Evolutionary conservation across 2,113 vertebrate genomes (phyloP).

Genomic region (Labeo catla): DNA sequence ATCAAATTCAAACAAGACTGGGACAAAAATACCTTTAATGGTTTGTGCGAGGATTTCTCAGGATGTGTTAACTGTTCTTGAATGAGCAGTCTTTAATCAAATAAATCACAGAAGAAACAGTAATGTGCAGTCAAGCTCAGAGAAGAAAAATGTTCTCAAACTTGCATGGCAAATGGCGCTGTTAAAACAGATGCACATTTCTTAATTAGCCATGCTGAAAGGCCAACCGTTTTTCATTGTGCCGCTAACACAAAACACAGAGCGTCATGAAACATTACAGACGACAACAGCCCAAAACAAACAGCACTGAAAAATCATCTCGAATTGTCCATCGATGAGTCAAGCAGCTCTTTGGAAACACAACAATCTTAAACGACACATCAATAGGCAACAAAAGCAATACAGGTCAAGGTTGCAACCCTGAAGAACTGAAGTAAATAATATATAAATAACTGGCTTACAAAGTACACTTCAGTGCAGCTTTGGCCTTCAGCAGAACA

Average conservation of each 20-base stretch:
- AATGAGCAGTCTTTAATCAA: background rate
- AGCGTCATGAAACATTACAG: background rate
- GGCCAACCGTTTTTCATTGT: background rate
- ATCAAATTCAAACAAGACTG: background rate
- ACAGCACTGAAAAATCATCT: background rate
- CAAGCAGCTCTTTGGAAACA: background rate
- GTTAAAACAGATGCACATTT: background rate
- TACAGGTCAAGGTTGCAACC: background rate
- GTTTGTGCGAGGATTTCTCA: background rate
- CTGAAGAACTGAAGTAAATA: background rate
- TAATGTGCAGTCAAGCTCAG: background rate
- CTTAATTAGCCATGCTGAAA: too few species aligned
- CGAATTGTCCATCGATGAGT: background rate
- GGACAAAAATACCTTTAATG: constrained; percentile 1
- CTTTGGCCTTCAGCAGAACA: background rate
- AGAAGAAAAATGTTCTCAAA: background rate
- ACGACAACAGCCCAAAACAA: background rate
- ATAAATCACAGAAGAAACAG: background rate
- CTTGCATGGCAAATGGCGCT: background rate
- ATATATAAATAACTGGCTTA: background rate
- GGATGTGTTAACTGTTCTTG: background rate
- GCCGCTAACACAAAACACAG: too few species aligned
- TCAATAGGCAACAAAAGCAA: background rate
- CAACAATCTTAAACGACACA: background rate
- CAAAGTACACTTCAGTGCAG: background rate